These are phyloP conservation scores for rabbit (Oryctolagus cuniculus) DNA, from an alignment of 2,113 vertebrate species.

Conservation along the genomic window DNA sequence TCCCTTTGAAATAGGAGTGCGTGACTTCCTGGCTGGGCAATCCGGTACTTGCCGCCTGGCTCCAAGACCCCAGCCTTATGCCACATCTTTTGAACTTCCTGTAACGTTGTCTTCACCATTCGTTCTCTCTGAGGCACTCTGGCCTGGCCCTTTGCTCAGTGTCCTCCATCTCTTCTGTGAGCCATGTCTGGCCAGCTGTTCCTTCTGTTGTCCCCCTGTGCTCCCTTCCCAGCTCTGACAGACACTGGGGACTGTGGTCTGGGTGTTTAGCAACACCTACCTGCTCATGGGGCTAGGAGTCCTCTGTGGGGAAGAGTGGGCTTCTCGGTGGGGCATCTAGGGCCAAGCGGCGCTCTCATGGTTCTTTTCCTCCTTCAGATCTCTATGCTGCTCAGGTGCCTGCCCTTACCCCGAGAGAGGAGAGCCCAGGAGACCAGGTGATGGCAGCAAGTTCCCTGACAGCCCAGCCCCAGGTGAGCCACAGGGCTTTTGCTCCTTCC, in stretches of 20 bases:
- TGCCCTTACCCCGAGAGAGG: conserved; percentile 40
- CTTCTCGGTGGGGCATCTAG: neutral
- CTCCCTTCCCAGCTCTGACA: neutral
- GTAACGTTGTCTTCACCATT: neutral
- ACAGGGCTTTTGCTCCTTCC: neutral
- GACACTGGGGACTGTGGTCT: neutral
- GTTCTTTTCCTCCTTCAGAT: conserved; percentile 60
- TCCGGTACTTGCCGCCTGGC: conserved; percentile 62
- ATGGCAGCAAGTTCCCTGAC: neutral
- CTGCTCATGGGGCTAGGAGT: neutral
- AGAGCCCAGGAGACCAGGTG: neutral
- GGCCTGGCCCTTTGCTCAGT: neutral
- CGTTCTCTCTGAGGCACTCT: neutral
- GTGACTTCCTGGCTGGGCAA: conserved; percentile 65
- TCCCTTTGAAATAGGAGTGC: conserved; percentile 44
- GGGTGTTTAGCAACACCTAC: neutral
- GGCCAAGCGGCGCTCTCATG: conserved; percentile 9
- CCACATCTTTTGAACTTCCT: neutral
- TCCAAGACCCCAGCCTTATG: neutral
- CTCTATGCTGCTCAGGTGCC: neutral
- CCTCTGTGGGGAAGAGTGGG: neutral
- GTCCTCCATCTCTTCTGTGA: neutral
- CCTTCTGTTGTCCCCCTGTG: neutral
- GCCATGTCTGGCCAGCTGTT: neutral
- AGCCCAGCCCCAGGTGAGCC: conserved; percentile 65